These are phyloP conservation scores for Cavia porcellus DNA, from an alignment of 2,113 vertebrate genomes.

Conservation along the genomic window DNA sequence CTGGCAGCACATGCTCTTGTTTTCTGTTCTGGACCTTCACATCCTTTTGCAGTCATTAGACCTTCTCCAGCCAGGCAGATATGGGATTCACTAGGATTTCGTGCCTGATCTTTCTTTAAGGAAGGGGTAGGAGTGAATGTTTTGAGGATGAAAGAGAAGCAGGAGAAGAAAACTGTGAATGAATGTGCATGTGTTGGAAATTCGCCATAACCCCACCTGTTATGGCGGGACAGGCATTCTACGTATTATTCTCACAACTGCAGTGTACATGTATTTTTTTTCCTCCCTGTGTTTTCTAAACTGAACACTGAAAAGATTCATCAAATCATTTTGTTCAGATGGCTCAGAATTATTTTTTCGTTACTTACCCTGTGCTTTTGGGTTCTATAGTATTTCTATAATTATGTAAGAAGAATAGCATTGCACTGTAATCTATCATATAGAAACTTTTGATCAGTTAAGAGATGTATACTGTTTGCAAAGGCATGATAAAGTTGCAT, in stretches of 20 bases:
- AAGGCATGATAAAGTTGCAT: too few species aligned
- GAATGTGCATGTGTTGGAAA: too few species aligned
- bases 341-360: constrained; percentile 74
- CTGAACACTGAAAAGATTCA: too few species aligned
- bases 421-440: constrained; percentile 69
- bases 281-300: too few species aligned
- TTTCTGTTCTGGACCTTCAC: neutral
- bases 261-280: too few species aligned
- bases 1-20: constrained; percentile 36
- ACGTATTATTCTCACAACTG: too few species aligned
- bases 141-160: neutral
- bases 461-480: too few species aligned
- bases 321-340: constrained; percentile 31
- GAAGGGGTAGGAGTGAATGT: constrained; percentile 62
- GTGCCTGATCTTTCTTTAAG: constrained; percentile 46
- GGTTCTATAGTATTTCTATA: too few species aligned
- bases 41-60: neutral
- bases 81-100: constrained; percentile 49
- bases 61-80: constrained; percentile 52
- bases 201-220: too few species aligned
- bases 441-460: too few species aligned
- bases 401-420: constrained; percentile 57
- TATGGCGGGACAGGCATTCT: too few species aligned
- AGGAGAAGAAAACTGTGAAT: too few species aligned
- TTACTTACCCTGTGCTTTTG: neutral